Conservation (phyloP, 2,113 vertebrate species). For the Mormyrus lacerda region DNA sequence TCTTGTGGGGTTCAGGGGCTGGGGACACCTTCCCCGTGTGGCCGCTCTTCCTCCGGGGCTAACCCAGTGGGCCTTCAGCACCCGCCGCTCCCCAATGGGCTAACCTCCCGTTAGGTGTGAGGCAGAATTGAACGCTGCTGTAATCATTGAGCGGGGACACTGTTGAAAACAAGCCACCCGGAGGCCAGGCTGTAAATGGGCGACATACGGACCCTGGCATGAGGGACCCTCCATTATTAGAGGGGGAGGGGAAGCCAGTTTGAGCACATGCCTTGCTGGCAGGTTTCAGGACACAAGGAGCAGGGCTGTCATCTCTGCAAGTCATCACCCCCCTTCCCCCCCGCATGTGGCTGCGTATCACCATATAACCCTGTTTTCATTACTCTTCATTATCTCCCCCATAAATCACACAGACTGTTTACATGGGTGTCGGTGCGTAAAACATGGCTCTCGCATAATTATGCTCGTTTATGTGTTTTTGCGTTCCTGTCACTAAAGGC, state of each 20-base stretch:
- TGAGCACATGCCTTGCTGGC: background rate
- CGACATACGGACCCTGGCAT: conserved; percentile 76
- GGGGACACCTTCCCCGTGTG: conserved; percentile 29
- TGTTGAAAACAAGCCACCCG: conserved; percentile 50
- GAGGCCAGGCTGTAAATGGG: conserved; percentile 63
- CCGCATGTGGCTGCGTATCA: background rate
- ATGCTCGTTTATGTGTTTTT: background rate
- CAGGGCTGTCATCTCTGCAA: background rate
- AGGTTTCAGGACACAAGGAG: background rate
- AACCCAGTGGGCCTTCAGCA: conserved; percentile 55
- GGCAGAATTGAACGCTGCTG: conserved; percentile 57
- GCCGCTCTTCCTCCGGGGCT: conserved; percentile 42
- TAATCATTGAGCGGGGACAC: conserved; percentile 67
- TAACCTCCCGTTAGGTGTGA: conserved; percentile 32
- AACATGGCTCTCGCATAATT: background rate
- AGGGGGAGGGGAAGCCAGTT: conserved; percentile 59
- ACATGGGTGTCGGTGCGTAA: background rate
- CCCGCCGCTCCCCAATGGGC: conserved; percentile 56
- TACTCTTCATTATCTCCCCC: background rate
- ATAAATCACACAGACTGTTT: background rate
- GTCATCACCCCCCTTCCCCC: background rate
- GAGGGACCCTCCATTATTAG: conserved; percentile 90
- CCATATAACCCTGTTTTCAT: background rate
- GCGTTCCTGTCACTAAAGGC: background rate
- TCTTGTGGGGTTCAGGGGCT: conserved; percentile 5